A percentile compares a stretch with the other conserved stretches of the same genome.
Evolutionary conservation across 2,797 vertebrate species (phyloP).

Genomic region (Anolis apletophallus): DNA sequence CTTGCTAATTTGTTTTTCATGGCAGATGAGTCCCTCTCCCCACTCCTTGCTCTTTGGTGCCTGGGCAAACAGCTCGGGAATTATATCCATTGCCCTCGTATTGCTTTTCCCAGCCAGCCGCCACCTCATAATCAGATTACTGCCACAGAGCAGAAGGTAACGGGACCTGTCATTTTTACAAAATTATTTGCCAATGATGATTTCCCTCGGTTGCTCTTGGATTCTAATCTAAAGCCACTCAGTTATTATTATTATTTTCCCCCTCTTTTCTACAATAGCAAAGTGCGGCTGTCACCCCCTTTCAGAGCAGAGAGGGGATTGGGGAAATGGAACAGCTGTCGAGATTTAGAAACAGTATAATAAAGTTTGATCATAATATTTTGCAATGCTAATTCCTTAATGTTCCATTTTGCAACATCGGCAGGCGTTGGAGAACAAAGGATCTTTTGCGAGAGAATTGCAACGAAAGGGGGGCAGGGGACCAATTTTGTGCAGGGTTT

Average conservation of each 20-base stretch:
- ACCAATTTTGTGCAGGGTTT: neutral
- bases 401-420: conserved; percentile 54
- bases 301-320: conserved; percentile 28
- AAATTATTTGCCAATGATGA: neutral
- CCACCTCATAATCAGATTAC: too few relatives aligned
- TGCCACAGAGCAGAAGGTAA: neutral
- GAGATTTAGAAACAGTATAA: conserved; percentile 63
- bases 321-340: conserved; percentile 57
- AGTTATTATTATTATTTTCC: neutral
- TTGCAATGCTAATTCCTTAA: conserved; percentile 51
- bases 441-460: conserved; percentile 33
- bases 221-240: conserved; percentile 8
- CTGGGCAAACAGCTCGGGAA: neutral
- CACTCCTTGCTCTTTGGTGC: neutral
- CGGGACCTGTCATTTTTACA: neutral
- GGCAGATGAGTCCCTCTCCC: neutral
- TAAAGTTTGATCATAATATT: conserved; percentile 54
- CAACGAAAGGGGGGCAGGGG: too few relatives aligned
- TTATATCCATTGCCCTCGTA: neutral
- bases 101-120: neutral
- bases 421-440: conserved; percentile 63
- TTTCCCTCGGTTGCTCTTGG: neutral
- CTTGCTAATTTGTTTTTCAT: neutral
- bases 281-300: conserved; percentile 43
- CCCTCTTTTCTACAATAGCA: conserved; percentile 33